These are phyloP conservation scores for Drosophila leontia DNA, from an alignment of 1,140 invertebrate species.

Conservation along the genomic window DNA sequence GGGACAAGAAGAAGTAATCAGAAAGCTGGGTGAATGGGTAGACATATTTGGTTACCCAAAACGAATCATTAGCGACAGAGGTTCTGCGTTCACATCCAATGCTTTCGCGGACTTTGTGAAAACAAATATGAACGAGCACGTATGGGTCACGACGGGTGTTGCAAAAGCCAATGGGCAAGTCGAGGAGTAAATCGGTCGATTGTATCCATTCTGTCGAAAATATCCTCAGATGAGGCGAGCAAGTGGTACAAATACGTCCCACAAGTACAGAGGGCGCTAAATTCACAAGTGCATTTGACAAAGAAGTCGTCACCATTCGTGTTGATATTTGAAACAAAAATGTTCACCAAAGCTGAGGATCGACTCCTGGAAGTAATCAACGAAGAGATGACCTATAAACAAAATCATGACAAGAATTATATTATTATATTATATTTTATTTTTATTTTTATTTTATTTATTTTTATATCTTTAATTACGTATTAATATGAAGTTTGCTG, in stretches of 20 bases:
- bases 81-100: not conserved
- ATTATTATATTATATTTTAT: too few relatives aligned
- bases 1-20: not conserved
- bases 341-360: not conserved
- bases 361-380: not conserved
- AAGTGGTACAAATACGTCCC: not conserved
- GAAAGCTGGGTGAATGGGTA: not conserved
- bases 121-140: not conserved
- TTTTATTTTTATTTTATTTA: too few relatives aligned
- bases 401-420: too few relatives aligned
- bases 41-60: not conserved
- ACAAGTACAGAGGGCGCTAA: slow-evolving; percentile 1
- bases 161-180: not conserved
- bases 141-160: not conserved
- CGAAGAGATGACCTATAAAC: not conserved
- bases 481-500: too few relatives aligned
- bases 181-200: not conserved
- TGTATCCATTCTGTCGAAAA: not conserved
- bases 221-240: not conserved
- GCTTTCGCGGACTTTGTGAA: not conserved
- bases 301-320: not conserved
- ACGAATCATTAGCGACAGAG: not conserved
- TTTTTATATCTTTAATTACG: too few relatives aligned
- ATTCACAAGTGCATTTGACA: not conserved
- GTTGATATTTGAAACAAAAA: not conserved